Conservation (phyloP, 2,888 invertebrate species). For the Chaitophorus viminalis region DNA sequence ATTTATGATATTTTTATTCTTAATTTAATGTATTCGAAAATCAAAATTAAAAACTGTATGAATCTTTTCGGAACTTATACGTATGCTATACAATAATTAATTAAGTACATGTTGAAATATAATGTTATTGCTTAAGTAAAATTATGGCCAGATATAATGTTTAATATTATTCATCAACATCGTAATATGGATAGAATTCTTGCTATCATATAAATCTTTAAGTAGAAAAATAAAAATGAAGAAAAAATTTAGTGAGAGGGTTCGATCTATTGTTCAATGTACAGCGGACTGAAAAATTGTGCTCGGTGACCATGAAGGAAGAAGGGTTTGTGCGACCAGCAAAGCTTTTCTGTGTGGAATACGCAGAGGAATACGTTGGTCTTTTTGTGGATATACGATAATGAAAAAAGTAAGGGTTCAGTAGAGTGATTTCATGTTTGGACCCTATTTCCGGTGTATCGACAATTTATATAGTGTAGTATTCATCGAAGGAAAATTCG, state of each 20-base stretch:
- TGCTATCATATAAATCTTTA: slow-evolving; percentile 4
- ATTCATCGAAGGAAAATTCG: slow-evolving; percentile 17
- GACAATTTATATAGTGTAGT: not conserved
- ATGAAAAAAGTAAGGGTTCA: slow-evolving; percentile 46
- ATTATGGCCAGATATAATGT: not conserved
- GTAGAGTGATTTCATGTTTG: slow-evolving; percentile 46
- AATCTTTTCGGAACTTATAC: not conserved
- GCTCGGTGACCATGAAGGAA: slow-evolving; percentile 45
- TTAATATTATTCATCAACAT: not conserved
- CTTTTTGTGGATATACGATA: slow-evolving; percentile 60
- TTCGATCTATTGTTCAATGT: slow-evolving; percentile 45
- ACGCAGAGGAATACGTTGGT: slow-evolving; percentile 15
- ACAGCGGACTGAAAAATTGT: slow-evolving; percentile 54
- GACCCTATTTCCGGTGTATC: slow-evolving; percentile 29
- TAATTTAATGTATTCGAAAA: too few species aligned
- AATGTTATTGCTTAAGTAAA: not conserved
- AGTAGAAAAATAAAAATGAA: slow-evolving; percentile 28
- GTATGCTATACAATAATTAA: not conserved
- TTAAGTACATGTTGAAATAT: not conserved
- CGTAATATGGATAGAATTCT: not conserved
- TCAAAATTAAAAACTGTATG: too few species aligned
- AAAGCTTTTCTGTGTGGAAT: slow-evolving; percentile 38
- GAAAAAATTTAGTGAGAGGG: not conserved
- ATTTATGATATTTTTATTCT: not conserved
- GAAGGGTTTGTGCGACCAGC: not conserved